Percentiles rank a stretch among this genome's conserved stretches.
These are phyloP conservation scores for Fragum sueziense DNA, from an alignment of 2,888 invertebrate species.

Conservation along the genomic window DNA sequence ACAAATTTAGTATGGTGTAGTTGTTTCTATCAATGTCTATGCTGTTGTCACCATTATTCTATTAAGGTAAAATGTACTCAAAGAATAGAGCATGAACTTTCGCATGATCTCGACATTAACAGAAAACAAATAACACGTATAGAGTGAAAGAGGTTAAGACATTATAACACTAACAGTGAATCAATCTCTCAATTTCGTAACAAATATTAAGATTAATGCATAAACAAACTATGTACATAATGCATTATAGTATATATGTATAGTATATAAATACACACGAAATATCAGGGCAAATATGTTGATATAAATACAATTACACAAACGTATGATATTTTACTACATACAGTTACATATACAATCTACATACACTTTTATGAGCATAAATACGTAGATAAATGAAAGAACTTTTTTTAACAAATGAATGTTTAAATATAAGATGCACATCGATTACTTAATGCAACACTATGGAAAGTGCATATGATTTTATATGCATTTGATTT, in stretches of 20 bases:
- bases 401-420: too few species aligned
- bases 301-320: not conserved
- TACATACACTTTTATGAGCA: not conserved
- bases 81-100: too few species aligned
- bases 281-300: not conserved
- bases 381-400: not conserved
- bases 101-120: not conserved
- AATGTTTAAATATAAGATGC: too few species aligned
- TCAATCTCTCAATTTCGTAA: not conserved
- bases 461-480: too few species aligned
- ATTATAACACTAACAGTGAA: not conserved
- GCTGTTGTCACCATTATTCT: too few species aligned
- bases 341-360: not conserved
- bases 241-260: conserved; percentile 7
- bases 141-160: not conserved
- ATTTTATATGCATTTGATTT: too few species aligned
- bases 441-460: too few species aligned
- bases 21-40: too few species aligned
- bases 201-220: conserved; percentile 3
- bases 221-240: conserved; percentile 1
- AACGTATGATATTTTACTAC: not conserved
- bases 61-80: too few species aligned
- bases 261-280: not conserved
- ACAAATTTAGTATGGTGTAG: too few species aligned
- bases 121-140: not conserved